Conservation (phyloP, 1,140 invertebrate genomes). For the Halotydeus destructor region DNA sequence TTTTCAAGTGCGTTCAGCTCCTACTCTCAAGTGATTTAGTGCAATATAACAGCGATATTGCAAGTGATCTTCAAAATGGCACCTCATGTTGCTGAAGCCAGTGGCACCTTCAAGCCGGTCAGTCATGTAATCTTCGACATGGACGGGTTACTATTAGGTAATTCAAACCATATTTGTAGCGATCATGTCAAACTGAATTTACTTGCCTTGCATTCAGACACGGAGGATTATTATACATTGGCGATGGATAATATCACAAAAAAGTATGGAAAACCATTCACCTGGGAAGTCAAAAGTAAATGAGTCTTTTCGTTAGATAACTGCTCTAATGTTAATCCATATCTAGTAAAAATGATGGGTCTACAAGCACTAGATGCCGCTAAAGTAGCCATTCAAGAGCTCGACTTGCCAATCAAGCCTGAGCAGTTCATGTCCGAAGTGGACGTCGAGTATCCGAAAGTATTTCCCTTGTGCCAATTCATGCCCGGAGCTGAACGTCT, state of each 20-base stretch:
- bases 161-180: too few species aligned
- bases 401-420: conserved; percentile 6
- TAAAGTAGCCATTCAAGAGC: conserved; percentile 4
- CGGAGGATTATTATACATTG: conserved; percentile 5
- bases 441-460: conserved; percentile 3
- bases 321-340: too few species aligned
- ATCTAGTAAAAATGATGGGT: too few species aligned
- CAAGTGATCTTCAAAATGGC: too few species aligned
- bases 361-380: too few species aligned
- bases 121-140: conserved; percentile 16
- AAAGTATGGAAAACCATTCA: background rate
- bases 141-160: conserved; percentile 13
- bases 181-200: too few species aligned
- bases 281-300: conserved; percentile 10
- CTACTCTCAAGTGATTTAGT: too few species aligned
- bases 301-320: conserved; percentile 3
- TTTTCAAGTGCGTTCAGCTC: too few species aligned
- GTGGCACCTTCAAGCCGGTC: conserved; percentile 9
- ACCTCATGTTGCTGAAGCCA: background rate
- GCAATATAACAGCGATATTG: too few species aligned
- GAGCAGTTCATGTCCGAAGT: conserved; percentile 6
- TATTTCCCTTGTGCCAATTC: conserved; percentile 7
- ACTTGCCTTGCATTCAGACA: too few species aligned
- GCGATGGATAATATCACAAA: conserved; percentile 1
- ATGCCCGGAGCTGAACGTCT: conserved; percentile 14